Base-by-base conservation (phyloP, 2,113 vertebrate species). In the Corythornis cristatus region DNA sequence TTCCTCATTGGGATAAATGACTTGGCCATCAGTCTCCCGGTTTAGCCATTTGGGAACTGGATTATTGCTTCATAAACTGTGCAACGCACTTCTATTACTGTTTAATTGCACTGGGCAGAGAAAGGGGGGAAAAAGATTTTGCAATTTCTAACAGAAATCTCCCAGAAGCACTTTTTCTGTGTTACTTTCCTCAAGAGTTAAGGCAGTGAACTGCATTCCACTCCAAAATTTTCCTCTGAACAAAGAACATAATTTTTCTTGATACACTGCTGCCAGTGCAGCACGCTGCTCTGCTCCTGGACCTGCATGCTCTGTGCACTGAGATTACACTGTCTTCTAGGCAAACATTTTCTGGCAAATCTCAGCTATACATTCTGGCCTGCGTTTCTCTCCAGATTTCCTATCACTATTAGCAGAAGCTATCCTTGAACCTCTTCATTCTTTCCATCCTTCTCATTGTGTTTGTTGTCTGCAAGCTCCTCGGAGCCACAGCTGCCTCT, bases 61-160 rank as follows among this genome's bases (percentile, higher is more conserved):
- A 96, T 97, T 97, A 97, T 97, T 98, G 96, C 96, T 97, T 97
- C 96, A 97, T 97, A 97, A 98, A 97, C 88, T 86, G 89, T 88
- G 95, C 92, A 96, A 83, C 65, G 13, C 87, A 67, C 93, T 93
- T 91, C 95, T 96, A 89, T 97, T 97, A 95, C 97, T 94, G 83
- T 95, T 95, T 97, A 96, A 97, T 97, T 96, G 96, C 79, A 51
- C 22, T 93, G 89, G 91, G 92, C 84, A 93, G 87, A 89, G 92
- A 95, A 81, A 94, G 96, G 89, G 48, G 85, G 83, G 94, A 60
- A 90, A 94, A 96, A 93, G 58, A 94, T 84, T 92, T 95, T 79
- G 71, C 78, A 91, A 95, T 97, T 96, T 96, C 43, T 33, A 95
- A 60, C 12, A 85, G 87, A 88, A 65, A 85, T 89, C 74, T 85